Evolutionary conservation across 2,797 vertebrate genomes (phyloP).

Genomic region (Xenentodon cancila): DNA sequence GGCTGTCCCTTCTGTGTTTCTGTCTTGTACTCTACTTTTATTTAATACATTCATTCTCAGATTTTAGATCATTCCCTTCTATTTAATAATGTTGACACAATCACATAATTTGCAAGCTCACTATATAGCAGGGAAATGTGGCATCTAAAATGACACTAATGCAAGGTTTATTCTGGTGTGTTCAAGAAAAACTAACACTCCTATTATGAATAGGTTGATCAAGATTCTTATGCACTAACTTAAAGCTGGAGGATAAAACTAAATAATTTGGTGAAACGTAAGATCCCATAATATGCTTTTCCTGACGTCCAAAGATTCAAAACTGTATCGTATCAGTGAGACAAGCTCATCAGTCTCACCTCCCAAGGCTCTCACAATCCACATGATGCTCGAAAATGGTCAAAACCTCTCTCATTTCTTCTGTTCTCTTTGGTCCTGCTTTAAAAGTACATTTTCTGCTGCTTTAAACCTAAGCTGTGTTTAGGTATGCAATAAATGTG

Average conservation of each 20-base stretch:
- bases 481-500: too few relatives aligned
- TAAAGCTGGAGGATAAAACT: background rate
- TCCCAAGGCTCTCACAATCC: background rate
- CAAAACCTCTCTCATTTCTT: background rate
- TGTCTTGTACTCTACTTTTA: slow-evolving; percentile 25
- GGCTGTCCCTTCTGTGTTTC: slow-evolving; percentile 32
- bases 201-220: background rate
- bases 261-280: background rate
- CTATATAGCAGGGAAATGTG: too few relatives aligned
- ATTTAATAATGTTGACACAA: too few relatives aligned
- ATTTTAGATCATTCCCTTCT: too few relatives aligned
- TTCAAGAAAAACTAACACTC: background rate
- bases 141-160: background rate
- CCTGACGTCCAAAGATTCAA: background rate
- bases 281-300: background rate
- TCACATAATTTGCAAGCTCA: too few relatives aligned
- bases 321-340: background rate
- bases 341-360: background rate
- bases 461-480: too few relatives aligned
- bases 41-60: background rate
- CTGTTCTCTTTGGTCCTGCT: too few relatives aligned
- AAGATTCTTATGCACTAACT: background rate
- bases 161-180: background rate
- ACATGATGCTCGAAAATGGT: background rate
- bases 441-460: too few relatives aligned